Evolutionary conservation across 2,888 invertebrate species (phyloP).

Genomic region (Torymus tubicola): DNA sequence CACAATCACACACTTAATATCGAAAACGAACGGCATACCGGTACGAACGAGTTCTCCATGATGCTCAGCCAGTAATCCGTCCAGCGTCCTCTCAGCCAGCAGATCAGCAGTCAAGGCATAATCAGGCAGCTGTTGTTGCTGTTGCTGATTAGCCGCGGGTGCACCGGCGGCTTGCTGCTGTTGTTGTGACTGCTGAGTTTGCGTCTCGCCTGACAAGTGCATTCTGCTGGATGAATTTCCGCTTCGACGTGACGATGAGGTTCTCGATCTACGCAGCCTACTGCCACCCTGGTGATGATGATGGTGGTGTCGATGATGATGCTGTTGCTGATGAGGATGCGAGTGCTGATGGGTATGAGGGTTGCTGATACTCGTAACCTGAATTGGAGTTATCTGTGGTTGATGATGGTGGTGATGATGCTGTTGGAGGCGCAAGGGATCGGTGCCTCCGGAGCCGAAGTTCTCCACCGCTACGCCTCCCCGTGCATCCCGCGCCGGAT

Average conservation of each 20-base stretch:
- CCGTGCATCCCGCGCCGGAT: conserved; percentile 74
- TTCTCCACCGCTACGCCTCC: conserved; percentile 64
- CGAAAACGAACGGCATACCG: conserved; percentile 77
- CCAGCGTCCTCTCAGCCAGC: conserved; percentile 89
- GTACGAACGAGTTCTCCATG: conserved; percentile 95
- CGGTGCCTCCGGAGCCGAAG: conserved; percentile 20
- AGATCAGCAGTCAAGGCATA: conserved; percentile 88
- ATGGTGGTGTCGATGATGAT: conserved; percentile 40
- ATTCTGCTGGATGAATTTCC: conserved; percentile 77
- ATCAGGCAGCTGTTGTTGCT: conserved; percentile 76
- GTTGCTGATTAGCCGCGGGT: conserved; percentile 37
- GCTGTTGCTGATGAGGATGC: conserved; percentile 33
- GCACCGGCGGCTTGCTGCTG: conserved; percentile 45
- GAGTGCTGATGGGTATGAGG: conserved; percentile 49
- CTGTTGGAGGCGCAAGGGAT: conserved; percentile 44
- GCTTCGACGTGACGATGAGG: conserved; percentile 67
- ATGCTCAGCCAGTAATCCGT: conserved; percentile 91
- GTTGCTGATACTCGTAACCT: conserved; percentile 56
- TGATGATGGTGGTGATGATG: conserved; percentile 57
- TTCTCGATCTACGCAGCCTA: conserved; percentile 67
- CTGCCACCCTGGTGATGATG: conserved; percentile 24
- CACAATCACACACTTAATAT: too few relatives aligned
- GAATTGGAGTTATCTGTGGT: conserved; percentile 40
- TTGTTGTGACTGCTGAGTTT: conserved; percentile 27
- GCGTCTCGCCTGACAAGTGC: conserved; percentile 88